Evolutionary conservation across 1,140 invertebrate genomes (phyloP).

Genomic region (Drosophila lacertosa): DNA sequence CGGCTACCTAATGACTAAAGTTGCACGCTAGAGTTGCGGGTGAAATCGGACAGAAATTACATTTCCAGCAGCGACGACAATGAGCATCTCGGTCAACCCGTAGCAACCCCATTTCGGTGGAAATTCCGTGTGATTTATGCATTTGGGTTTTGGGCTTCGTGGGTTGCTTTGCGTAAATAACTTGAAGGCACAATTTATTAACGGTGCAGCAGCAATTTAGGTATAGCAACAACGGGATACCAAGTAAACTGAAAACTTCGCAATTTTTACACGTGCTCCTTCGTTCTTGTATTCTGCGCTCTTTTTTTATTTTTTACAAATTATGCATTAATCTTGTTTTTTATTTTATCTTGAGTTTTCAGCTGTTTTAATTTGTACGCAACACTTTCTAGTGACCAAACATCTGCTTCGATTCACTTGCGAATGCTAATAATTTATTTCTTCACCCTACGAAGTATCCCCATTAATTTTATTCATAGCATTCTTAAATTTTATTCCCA

Average conservation of each 20-base stretch:
- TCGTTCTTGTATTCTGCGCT: background rate
- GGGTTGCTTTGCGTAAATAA: slow-evolving; percentile 61
- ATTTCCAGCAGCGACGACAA: slow-evolving; percentile 47
- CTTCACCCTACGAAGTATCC: too few relatives aligned
- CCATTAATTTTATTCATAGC: slow-evolving; percentile 5
- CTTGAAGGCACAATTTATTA: slow-evolving; percentile 70
- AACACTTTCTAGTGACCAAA: background rate
- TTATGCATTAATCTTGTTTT: slow-evolving; percentile 32
- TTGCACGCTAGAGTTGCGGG: slow-evolving; percentile 16
- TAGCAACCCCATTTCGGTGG: slow-evolving; percentile 34
- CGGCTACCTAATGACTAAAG: slow-evolving; percentile 66
- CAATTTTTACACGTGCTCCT: slow-evolving; percentile 16
- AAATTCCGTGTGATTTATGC: slow-evolving; percentile 70
- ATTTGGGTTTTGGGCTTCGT: slow-evolving; percentile 56
- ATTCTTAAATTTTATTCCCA: too few relatives aligned
- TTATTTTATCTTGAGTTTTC: slow-evolving; percentile 13
- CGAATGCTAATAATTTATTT: background rate
- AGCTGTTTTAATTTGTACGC: slow-evolving; percentile 12
- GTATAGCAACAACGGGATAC: slow-evolving; percentile 23
- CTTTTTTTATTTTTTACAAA: background rate
- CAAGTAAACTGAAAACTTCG: slow-evolving; percentile 25
- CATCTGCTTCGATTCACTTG: slow-evolving; percentile 7
- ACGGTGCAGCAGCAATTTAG: slow-evolving; percentile 45
- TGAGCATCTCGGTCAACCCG: slow-evolving; percentile 27
- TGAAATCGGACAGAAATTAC: slow-evolving; percentile 45